These are phyloP conservation scores for Reticulitermes lucifugus DNA, from an alignment of 2,888 invertebrate species.

Conservation along the genomic window DNA sequence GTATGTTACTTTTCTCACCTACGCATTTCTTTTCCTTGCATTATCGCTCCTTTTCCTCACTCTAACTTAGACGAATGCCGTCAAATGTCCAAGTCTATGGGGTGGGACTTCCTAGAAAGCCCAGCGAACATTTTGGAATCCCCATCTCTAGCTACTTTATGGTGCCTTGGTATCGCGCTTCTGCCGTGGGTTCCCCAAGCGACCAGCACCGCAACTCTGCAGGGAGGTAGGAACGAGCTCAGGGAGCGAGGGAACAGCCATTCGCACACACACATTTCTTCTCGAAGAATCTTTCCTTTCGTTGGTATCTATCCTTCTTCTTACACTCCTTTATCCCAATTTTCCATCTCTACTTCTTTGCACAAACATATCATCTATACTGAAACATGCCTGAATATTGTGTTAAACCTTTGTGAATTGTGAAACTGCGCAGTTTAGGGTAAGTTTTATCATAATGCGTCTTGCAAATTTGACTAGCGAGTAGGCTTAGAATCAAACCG, in stretches of 20 bases:
- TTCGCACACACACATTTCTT: not conserved
- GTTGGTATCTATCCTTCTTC: not conserved
- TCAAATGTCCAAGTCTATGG: slow-evolving; percentile 21
- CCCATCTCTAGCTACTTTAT: not conserved
- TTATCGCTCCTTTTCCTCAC: not conserved
- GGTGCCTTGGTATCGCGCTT: not conserved
- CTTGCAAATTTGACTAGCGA: not conserved
- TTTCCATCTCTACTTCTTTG: not conserved
- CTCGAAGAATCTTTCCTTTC: not conserved
- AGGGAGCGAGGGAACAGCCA: not conserved
- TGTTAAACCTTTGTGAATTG: slow-evolving; percentile 1
- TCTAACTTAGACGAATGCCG: slow-evolving; percentile 15
- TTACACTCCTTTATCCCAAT: not conserved
- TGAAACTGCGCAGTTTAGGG: not conserved
- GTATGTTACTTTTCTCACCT: not conserved
- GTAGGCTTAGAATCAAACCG: too few species aligned
- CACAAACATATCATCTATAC: not conserved
- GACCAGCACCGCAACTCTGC: not conserved
- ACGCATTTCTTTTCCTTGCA: not conserved
- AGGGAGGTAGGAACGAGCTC: slow-evolving; percentile 2
- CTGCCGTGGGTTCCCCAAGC: not conserved
- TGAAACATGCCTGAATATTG: not conserved
- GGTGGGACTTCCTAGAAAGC: slow-evolving; percentile 23
- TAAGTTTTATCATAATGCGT: not conserved
- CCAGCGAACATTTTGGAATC: slow-evolving; percentile 17